Base-by-base conservation (phyloP, 2,113 vertebrate genomes). In the Gymnogyps californianus region DNA sequence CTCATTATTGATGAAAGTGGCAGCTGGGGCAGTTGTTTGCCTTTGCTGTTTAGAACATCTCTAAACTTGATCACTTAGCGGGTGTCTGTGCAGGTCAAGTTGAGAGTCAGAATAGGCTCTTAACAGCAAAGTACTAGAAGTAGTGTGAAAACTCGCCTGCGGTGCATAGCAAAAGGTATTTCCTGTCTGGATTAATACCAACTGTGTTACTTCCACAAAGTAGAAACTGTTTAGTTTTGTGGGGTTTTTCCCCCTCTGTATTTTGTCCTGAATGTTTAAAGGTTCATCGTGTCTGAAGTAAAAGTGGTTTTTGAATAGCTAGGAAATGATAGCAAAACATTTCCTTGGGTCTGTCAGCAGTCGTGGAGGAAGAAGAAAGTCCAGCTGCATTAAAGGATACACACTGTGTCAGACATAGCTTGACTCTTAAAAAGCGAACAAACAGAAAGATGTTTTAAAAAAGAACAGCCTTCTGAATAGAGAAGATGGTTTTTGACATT, bases 161-260 rank as follows among this genome's bases (percentile, higher is more conserved):
- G 3, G 7, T 16, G 16, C 9, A 10, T 10, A 64, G 44, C 36
- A 38, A 38, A 57, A 84, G 29, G 10, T 64, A 20, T 6, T 74
- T 74, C 10, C 28, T 94, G 1, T 62, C 22, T 51, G 15, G 16
- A 17, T 57, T 92, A 40, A 36, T 52, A 46, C 18, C 1, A 3
- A 7, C 18, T 42, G 3, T 64, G 7, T 62, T 91, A 25, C 11
- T 78, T 91, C 38, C 8, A 13, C 29, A 49, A 57, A 38, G 18
- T 5, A 54, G 26, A 54, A 77, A 24, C 16, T 46, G 11, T 22
- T 83, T 54, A 9, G 9, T 25, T 84, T 84, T 54, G 7, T 74
- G 24, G 2, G 1, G 4, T 22, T 52, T 42, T 29, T 38, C 1
- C 21, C 22, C 15, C 11, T 12, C 31, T 55, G 7, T 80, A 4